A percentile compares a stretch with the other conserved stretches of the same genome.
Evolutionary conservation across 2,113 vertebrate genomes (phyloP).

Genomic region (Rhinogobius similis): DNA sequence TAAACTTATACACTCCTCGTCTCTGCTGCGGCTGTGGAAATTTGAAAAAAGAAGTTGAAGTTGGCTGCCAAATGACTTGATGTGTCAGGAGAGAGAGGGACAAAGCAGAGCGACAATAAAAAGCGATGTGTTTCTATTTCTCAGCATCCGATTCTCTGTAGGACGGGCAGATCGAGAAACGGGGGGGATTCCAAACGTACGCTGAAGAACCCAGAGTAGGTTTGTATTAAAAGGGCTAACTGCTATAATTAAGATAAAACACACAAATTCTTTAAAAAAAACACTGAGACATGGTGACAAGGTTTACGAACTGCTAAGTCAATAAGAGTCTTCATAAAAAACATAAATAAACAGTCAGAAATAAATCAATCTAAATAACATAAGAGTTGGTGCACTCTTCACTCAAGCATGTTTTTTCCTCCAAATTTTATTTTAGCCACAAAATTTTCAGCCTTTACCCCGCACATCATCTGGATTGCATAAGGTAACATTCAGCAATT

Average conservation of each 20-base stretch:
- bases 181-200: slow-evolving; percentile 54
- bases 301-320: too few relatives aligned
- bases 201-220: slow-evolving; percentile 40
- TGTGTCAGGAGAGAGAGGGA: slow-evolving; percentile 69
- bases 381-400: too few relatives aligned
- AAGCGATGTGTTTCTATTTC: slow-evolving; percentile 39
- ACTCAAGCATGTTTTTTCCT: too few relatives aligned
- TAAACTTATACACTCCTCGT: slow-evolving; percentile 41
- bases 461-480: too few relatives aligned
- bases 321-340: too few relatives aligned
- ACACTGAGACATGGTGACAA: too few relatives aligned
- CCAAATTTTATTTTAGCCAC: too few relatives aligned
- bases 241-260: slow-evolving; percentile 20
- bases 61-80: slow-evolving; percentile 69
- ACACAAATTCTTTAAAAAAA: too few relatives aligned
- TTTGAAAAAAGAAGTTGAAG: slow-evolving; percentile 46
- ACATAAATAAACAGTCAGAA: too few relatives aligned
- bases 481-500: too few relatives aligned
- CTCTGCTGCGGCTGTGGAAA: slow-evolving; percentile 38
- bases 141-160: slow-evolving; percentile 4
- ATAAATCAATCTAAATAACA: too few relatives aligned
- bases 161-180: slow-evolving; percentile 18
- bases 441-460: too few relatives aligned
- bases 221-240: slow-evolving; percentile 62
- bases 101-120: slow-evolving; percentile 71